A percentile compares a stretch with the other conserved stretches of the same genome.
phyloP scores from a whole-genome alignment of 2,888 invertebrate species.

The Amblyteles armatorius region DNA sequence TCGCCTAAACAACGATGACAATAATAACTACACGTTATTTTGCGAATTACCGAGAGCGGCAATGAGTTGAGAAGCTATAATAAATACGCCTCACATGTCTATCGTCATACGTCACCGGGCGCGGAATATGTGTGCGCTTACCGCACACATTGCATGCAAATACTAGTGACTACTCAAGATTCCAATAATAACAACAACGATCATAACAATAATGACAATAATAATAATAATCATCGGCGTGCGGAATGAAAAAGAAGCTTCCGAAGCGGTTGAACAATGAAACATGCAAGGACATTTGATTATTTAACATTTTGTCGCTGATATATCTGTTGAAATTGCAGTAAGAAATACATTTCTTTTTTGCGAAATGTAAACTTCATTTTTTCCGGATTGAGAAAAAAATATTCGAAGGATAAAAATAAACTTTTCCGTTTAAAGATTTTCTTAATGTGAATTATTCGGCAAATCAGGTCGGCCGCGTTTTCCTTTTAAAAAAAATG shows the following conservation, averaged over 20 bases:
- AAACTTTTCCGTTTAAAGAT: no score
- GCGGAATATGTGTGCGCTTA: neutral
- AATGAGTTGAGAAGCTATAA: neutral
- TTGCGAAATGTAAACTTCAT: neutral
- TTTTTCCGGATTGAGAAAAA: neutral
- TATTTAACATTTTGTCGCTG: neutral
- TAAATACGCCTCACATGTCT: conserved; percentile 11
- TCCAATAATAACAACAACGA: neutral
- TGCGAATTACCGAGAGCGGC: neutral
- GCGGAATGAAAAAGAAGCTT: neutral
- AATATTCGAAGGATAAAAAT: no score
- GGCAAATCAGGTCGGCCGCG: neutral
- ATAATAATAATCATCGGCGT: neutral
- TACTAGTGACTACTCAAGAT: neutral
- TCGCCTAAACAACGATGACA: neutral
- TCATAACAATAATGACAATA: neutral
- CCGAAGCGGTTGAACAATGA: neutral
- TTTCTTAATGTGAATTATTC: no score
- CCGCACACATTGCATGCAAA: neutral
- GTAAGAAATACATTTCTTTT: neutral
- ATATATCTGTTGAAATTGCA: neutral
- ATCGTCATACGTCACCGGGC: conserved; percentile 19
- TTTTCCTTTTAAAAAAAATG: neutral
- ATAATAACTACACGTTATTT: neutral
- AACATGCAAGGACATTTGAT: conserved; percentile 9